Evolutionary conservation across 1,140 invertebrate genomes (phyloP), one percentile per base, ranked within the genome.

Genomic region (Anastrepha ludens): DNA sequence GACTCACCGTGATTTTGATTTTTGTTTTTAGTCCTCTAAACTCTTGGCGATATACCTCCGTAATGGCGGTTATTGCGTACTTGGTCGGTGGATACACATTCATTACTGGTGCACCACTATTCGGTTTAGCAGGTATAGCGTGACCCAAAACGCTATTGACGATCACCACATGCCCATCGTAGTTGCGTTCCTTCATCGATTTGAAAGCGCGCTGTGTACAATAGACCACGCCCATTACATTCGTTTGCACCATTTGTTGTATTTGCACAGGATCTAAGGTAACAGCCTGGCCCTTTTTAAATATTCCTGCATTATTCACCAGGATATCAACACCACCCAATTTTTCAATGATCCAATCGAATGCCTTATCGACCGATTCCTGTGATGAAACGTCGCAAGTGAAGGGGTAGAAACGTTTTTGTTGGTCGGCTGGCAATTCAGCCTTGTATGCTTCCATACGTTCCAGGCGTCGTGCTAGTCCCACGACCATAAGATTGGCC

Each of bases 271-370:
- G 81, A 89, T 92, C 59, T 91, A 90, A 89, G 90, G 89, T 87
- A 89, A 93, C 88, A 92, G 94, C 47, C 88, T 91, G 88, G 92
- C 94, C 89, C 90, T 89, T 20, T 90, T 90, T 87, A 0, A 94
- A 90, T 0, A 96, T 90, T 2, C 96, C 97, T 2, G 97, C 97
- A 92, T 96, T 97, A 90, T 97, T 97, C 58, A 97, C 93, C 44
- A 97, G 93, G 8, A 97, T 93, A 91, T 97, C 95, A 1, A 96
- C 92, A 17, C 96, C 95, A 1, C 96, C 96, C 44, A 96, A 93
- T 3, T 94, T 94, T 2, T 94, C 91, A 65, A 95, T 94, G 44
- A 95, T 94, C 94, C 95, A 95, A 86, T 94, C 90, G 90, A 97
- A 97, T 67, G 96, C 95, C 13, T 91, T 91, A 9, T 95, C 89